phyloP scores from a whole-genome alignment of 1,140 invertebrate genomes.

The Megalonaias nervosa region DNA sequence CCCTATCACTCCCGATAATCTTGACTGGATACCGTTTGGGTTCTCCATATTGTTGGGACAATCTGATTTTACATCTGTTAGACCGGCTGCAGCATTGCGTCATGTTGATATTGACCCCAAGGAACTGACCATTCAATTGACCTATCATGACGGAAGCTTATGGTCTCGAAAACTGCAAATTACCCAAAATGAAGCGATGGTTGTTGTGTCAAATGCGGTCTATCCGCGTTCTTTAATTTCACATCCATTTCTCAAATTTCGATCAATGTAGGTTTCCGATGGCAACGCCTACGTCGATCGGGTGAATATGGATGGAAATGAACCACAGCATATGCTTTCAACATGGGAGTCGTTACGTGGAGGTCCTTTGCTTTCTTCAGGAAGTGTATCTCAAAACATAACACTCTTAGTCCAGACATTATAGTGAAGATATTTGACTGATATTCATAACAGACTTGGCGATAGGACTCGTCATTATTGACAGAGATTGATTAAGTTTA shows the following conservation, averaged over 20 bases:
- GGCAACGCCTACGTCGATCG: conserved; percentile 56
- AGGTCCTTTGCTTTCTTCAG: conserved; percentile 31
- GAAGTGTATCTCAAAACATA: too few relatives aligned
- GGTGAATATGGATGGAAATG: conserved; percentile 40
- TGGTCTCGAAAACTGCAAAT: conserved; percentile 25
- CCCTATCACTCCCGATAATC: conserved; percentile 32
- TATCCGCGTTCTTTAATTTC: neutral
- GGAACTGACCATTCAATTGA: conserved; percentile 19
- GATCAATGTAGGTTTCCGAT: conserved; percentile 46
- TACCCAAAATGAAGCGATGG: conserved; percentile 17
- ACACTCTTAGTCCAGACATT: conserved; percentile 52
- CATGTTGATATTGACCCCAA: conserved; percentile 11
- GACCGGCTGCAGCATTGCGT: conserved; percentile 35
- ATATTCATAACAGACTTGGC: neutral
- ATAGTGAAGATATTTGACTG: conserved; percentile 30
- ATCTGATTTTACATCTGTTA: conserved; percentile 11
- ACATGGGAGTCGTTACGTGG: conserved; percentile 36
- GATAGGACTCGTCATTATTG: too few relatives aligned
- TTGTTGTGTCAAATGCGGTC: conserved; percentile 35
- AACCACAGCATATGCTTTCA: conserved; percentile 21
- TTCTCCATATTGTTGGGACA: conserved; percentile 41
- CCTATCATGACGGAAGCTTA: conserved; percentile 30
- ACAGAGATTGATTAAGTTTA: too few relatives aligned
- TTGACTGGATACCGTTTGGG: conserved; percentile 42
- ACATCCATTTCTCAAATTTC: conserved; percentile 39